A percentile compares a stretch with the other conserved stretches of the same genome.
Conservation (phyloP, 1,140 invertebrate species). For the Pogonomyrmex barbatus region DNA sequence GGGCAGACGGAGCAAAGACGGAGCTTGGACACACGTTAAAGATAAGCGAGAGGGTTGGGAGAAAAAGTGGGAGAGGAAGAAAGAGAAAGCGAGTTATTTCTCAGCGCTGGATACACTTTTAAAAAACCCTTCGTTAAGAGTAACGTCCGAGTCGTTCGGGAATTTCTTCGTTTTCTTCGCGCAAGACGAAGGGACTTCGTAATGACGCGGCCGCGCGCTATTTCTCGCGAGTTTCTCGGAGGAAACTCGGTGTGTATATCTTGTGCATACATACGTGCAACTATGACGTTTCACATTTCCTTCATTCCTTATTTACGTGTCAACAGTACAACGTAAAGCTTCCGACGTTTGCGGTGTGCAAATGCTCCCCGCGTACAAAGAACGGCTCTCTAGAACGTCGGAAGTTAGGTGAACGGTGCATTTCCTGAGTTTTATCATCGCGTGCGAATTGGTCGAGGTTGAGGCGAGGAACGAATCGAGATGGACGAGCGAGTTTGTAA, state of each 20-base stretch:
- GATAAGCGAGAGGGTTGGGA: constrained; percentile 25
- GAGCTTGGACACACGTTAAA: constrained; percentile 44
- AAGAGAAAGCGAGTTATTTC: constrained; percentile 24
- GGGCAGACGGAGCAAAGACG: constrained; percentile 14
- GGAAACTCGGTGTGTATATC: neutral
- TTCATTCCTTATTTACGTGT: constrained; percentile 36
- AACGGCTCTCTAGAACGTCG: constrained; percentile 3
- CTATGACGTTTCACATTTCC: constrained; percentile 43
- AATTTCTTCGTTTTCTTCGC: constrained; percentile 35
- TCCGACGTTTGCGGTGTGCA: constrained; percentile 28
- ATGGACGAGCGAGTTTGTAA: constrained; percentile 21
- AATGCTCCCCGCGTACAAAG: constrained; percentile 29
- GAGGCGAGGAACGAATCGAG: neutral
- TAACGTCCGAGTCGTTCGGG: constrained; percentile 14
- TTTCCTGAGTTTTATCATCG: constrained; percentile 46
- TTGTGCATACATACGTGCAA: neutral
- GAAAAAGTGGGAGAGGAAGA: neutral
- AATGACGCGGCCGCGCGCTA: constrained; percentile 10
- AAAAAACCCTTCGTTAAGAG: constrained; percentile 52
- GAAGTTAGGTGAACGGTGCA: constrained; percentile 29
- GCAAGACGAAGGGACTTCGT: neutral
- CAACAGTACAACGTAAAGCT: constrained; percentile 28
- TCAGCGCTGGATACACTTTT: constrained; percentile 35
- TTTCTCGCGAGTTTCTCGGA: constrained; percentile 38
- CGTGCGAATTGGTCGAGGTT: constrained; percentile 32